A percentile compares a stretch with the other conserved stretches of the same genome.
phyloP scores from a whole-genome alignment of 2,888 invertebrate species.

The Drosophila trichaetosa region DNA sequence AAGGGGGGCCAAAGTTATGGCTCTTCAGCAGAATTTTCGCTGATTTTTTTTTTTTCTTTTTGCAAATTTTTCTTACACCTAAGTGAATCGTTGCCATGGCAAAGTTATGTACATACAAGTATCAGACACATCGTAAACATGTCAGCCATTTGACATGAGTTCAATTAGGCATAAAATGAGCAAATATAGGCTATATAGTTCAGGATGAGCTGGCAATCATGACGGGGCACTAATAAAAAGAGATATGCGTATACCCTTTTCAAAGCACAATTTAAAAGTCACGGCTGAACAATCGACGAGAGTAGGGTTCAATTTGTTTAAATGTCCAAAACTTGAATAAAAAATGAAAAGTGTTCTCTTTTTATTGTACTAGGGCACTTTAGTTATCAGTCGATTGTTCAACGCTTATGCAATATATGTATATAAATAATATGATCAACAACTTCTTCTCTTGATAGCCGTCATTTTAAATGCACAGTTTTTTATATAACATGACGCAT shows the following conservation, averaged over 20 bases:
- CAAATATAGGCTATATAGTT: slow-evolving; percentile 9
- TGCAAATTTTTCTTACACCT: slow-evolving; percentile 37
- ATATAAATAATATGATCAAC: neutral
- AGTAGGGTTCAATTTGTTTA: slow-evolving; percentile 50
- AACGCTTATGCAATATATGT: neutral
- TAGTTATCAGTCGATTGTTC: neutral
- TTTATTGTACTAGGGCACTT: slow-evolving; percentile 8
- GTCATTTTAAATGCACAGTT: neutral
- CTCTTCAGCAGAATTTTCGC: slow-evolving; percentile 29
- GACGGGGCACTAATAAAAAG: slow-evolving; percentile 5
- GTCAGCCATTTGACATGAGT: slow-evolving; percentile 42
- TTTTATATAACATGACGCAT: slow-evolving; percentile 3
- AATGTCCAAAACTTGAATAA: slow-evolving; percentile 34
- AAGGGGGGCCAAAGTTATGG: slow-evolving; percentile 11
- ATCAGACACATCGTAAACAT: slow-evolving; percentile 49
- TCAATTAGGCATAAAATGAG: slow-evolving; percentile 58
- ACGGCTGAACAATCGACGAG: slow-evolving; percentile 32
- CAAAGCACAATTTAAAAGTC: slow-evolving; percentile 43
- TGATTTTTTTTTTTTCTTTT: slow-evolving; percentile 14
- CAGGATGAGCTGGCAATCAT: slow-evolving; percentile 11
- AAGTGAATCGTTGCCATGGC: slow-evolving; percentile 20
- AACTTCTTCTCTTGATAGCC: neutral
- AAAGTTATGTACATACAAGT: slow-evolving; percentile 44
- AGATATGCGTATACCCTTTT: slow-evolving; percentile 38
- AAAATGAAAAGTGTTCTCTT: slow-evolving; percentile 23